Conservation (phyloP, 2,113 vertebrate genomes). For the Zingel zingel region DNA sequence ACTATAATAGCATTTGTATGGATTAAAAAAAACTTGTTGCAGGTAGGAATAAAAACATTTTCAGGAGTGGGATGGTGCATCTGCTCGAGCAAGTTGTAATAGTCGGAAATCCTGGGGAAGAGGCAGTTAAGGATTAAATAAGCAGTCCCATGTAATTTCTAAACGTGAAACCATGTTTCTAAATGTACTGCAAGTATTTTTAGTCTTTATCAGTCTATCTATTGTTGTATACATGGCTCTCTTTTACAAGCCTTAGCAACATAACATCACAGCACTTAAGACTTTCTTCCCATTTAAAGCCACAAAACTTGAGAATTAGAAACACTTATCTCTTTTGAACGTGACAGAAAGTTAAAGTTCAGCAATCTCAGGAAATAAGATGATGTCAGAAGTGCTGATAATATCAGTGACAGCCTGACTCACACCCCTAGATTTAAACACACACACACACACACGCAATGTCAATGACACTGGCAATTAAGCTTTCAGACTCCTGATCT, state of each 20-base stretch:
- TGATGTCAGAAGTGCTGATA: constrained; percentile 45
- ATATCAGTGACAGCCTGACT: constrained; percentile 53
- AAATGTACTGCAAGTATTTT: background rate
- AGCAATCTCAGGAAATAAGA: constrained; percentile 27
- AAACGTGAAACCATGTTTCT: too few species aligned
- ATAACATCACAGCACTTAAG: background rate
- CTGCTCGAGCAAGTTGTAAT: background rate
- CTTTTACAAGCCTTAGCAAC: background rate
- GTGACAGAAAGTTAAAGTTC: constrained; percentile 31
- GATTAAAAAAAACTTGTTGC: background rate
- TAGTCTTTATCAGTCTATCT: background rate
- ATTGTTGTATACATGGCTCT: background rate
- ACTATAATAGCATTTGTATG: background rate
- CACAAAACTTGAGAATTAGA: background rate
- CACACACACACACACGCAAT: background rate
- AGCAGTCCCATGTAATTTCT: background rate
- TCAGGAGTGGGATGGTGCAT: background rate
- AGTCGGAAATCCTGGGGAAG: background rate
- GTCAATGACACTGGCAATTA: constrained; percentile 60
- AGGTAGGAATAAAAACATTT: background rate
- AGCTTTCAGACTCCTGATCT: constrained; percentile 49
- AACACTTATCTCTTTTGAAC: constrained; percentile 8
- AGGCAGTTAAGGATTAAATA: background rate
- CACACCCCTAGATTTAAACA: constrained; percentile 37
- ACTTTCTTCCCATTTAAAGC: background rate